Base-by-base conservation (phyloP, 1,140 invertebrate species). In the Luehdorfia chinensis region DNA sequence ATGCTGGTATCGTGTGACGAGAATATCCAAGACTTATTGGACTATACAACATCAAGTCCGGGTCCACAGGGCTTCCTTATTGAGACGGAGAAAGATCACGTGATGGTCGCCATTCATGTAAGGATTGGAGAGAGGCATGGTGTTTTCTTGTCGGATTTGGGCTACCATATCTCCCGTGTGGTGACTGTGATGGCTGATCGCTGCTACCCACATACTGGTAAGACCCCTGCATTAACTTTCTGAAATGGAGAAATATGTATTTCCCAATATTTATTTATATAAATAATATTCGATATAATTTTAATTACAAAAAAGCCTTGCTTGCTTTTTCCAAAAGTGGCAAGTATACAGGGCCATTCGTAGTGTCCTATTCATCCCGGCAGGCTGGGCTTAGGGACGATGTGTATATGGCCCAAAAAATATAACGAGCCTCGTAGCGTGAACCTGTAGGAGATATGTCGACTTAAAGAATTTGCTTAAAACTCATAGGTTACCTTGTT, bases 1-100 rank as follows among this genome's bases (percentile, higher is more conserved):
- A 95, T 92, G 83, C 85, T 97, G 58, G 94, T 93, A 27, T 97
- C 95, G 2, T 97, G 95, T 64, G 96, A 97, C 79, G 96, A 97
- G 84, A 93, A 92, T 52, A 93, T 95, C 44, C 90, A 91, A 47
- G 90, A 93, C 45, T 81, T 92, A 33, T 70, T 87, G 15, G 89
- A 90, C 34, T 94, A 94, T 53, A 88, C 93, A 0, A 90, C 89
- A 13, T 90, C 90, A 8, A 87, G 79, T 34, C 86, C 87, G 31
- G 77, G 76, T 28, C 85, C 90, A 9, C 90, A 92, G 58, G 90
- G 90, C 1, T 90, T 90, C 18, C 80, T 91, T 28, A 90, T 91
- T 28, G 91, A 91, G 56, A 90, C 93, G 0, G 94, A 96, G 66
- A 97, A 97, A 79, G 96, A 97, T 76, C 96, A 97, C 77, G 94